A percentile compares a stretch with the other conserved stretches of the same genome.
phyloP scores from a whole-genome alignment of 2,888 invertebrate genomes.

The Aphrophora alni region DNA sequence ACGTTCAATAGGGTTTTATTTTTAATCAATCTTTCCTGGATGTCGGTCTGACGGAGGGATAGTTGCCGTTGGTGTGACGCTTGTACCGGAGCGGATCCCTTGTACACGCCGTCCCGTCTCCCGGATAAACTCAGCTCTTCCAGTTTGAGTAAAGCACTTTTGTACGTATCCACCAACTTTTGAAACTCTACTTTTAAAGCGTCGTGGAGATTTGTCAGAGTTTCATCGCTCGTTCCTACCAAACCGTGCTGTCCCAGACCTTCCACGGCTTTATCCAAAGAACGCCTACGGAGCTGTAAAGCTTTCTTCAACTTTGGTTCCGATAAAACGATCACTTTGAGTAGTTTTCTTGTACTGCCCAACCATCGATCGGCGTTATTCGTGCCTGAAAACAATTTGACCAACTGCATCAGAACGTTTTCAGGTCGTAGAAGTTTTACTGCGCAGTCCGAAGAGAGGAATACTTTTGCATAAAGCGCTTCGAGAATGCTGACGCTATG shows the following conservation, averaged over 20 bases:
- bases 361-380: conserved; percentile 54
- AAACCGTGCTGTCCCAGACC: conserved; percentile 88
- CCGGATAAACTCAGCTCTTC: conserved; percentile 72
- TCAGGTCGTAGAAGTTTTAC: conserved; percentile 63
- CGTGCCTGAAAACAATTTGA: conserved; percentile 70
- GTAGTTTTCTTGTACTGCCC: conserved; percentile 58
- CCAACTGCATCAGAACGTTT: conserved; percentile 84
- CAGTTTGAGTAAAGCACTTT: conserved; percentile 83
- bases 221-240: conserved; percentile 63
- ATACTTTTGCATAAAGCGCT: conserved; percentile 70
- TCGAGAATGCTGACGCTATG: conserved; percentile 87
- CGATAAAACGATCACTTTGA: conserved; percentile 60
- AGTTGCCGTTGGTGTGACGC: conserved; percentile 90
- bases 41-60: conserved; percentile 82
- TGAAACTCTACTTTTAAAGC: conserved; percentile 83
- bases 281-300: conserved; percentile 71
- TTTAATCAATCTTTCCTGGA: conserved; percentile 88
- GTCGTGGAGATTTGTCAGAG: conserved; percentile 73
- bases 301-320: conserved; percentile 65
- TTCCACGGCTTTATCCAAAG: conserved; percentile 85
- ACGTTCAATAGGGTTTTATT: conserved; percentile 84
- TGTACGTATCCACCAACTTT: conserved; percentile 83
- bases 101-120: conserved; percentile 57
- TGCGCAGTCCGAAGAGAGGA: conserved; percentile 58
- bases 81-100: conserved; percentile 75